Base-by-base conservation (phyloP, 2,888 invertebrate species). In the Cryptus viduatorius region DNA sequence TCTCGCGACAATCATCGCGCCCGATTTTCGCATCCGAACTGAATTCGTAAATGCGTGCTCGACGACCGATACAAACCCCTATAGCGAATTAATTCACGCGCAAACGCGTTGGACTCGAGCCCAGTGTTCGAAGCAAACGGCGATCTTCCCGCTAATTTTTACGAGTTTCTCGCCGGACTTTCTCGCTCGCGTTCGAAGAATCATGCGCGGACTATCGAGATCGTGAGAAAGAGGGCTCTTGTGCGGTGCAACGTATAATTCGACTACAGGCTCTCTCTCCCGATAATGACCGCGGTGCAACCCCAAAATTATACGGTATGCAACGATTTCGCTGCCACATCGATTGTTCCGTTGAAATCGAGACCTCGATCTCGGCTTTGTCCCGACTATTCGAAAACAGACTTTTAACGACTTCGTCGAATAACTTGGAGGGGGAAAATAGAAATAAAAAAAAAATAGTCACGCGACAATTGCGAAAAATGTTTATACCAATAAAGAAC, bases 261-360 rank as follows among this genome's bases (percentile, higher is more conserved):
- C 44, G 56, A 50, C 67, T 31, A n/a, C 59, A 29, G 14, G 24
- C 56, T 64, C 64, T 59, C 59, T 56, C 24, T 31, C 19, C 19
- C 19, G 48, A 42, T 61, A 61, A 79, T 71, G 16, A 67, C 48
- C 44, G 37, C 37, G 68, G 71, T 53, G 44, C 53, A 64, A 65
- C 44, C 61, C 64, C 46, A 29, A 68, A 76, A 76, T 69, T 68
- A 48, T 29, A 44, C 14, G n/a, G 64, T 4, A 44, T n/a, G 42
- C 4, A 50, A 50, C 48, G 19, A 64, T 50, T 65, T 42, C 65
- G 8, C 24, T n/a, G 76, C 29, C 16, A 31, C 31, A 80, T 71
- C 76, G 69, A 81, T 76, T 65, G 31, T 69, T 44, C 53, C 53
- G n/a, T 64, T 14, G 19, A 76, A 44, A 81, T 76, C 76, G 81